These are phyloP conservation scores for Steinernema carpocapsae DNA, from an alignment of 2,888 invertebrate genomes.

Conservation along the genomic window DNA sequence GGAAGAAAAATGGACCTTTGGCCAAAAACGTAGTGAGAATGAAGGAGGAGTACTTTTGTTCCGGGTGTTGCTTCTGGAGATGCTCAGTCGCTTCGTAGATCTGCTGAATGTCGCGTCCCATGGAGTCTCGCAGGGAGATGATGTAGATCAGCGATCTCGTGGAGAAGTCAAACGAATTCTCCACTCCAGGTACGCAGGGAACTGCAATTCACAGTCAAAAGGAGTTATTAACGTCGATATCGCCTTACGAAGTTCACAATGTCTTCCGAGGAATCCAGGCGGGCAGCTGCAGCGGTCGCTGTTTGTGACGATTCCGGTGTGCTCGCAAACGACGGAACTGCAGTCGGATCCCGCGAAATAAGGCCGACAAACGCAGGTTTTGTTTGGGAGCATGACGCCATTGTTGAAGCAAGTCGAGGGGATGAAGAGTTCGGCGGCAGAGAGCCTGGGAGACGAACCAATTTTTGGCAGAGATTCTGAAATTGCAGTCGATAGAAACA, in stretches of 20 bases:
- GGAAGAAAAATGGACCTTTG: too few relatives aligned
- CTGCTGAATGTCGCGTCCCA: conserved; percentile 33
- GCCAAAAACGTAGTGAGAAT: conserved; percentile 32
- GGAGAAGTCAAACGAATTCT: conserved; percentile 38
- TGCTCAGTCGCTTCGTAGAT: background rate
- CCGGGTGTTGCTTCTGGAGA: background rate
- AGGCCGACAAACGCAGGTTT: conserved; percentile 36
- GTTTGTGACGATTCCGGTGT: conserved; percentile 32
- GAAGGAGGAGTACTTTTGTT: conserved; percentile 18
- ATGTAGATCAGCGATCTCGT: conserved; percentile 27
- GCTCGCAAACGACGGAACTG: conserved; percentile 34
- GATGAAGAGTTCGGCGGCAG: background rate
- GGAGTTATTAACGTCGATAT: background rate
- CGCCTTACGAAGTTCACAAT: conserved; percentile 37
- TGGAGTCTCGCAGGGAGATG: conserved; percentile 30
- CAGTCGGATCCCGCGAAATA: conserved; percentile 39
- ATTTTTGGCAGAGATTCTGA: background rate
- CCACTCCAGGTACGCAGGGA: conserved; percentile 32
- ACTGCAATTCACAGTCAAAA: conserved; percentile 18
- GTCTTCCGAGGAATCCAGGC: conserved; percentile 39
- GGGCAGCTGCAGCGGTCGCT: conserved; percentile 37
- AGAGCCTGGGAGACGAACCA: background rate
- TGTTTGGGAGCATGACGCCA: conserved; percentile 39
- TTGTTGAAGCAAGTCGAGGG: conserved; percentile 35
- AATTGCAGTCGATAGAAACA: background rate